Evolutionary conservation across 2,113 vertebrate genomes (phyloP).

Genomic region (Prinia subflava): DNA sequence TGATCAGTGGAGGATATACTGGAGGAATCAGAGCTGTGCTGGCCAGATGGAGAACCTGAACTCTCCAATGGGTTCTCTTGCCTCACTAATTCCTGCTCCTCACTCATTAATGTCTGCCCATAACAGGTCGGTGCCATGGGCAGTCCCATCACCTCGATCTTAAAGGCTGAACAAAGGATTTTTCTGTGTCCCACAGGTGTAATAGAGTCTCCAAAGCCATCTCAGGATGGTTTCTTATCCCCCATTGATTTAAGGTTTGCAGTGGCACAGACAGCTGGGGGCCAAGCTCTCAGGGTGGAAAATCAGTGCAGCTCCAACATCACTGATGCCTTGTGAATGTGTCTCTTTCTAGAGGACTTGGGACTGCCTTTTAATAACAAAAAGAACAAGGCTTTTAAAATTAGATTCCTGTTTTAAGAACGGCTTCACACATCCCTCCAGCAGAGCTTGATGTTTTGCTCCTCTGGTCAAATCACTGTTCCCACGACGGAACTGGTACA

Average conservation of each 20-base stretch:
- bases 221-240: background rate
- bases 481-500: rapidly evolving
- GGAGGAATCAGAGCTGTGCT: background rate
- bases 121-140: background rate
- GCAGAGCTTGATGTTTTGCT: background rate
- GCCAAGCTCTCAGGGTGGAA: background rate
- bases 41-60: background rate
- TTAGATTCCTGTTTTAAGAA: background rate
- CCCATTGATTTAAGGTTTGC: background rate
- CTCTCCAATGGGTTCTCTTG: background rate
- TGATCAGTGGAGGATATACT: background rate
- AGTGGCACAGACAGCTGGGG: background rate
- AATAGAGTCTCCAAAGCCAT: background rate
- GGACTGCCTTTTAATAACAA: background rate
- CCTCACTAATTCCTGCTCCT: background rate
- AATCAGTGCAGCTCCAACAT: background rate
- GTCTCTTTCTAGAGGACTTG: background rate
- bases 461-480: background rate
- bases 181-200: background rate
- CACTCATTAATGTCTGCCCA: background rate
- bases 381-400: background rate
- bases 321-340: background rate
- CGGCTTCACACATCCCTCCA: background rate
- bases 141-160: background rate
- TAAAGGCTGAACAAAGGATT: background rate